phyloP scores from a whole-genome alignment of 2,113 vertebrate genomes.

The Ceuthmochares aereus region DNA sequence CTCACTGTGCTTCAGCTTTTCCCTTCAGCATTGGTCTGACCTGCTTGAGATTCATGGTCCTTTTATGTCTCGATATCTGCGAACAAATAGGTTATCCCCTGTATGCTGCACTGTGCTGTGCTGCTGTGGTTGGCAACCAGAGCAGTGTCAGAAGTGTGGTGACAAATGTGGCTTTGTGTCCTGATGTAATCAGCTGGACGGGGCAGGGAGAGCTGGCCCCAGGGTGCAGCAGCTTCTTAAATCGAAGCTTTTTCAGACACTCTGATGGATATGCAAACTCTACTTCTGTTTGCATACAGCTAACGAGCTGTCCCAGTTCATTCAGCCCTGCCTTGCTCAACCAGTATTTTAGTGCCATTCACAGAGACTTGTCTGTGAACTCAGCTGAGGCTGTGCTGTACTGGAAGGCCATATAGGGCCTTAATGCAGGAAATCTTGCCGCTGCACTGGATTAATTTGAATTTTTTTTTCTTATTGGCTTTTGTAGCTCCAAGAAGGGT shows the following conservation, averaged over 20 bases:
- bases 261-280: constrained; percentile 55
- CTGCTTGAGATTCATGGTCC: background rate
- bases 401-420: background rate
- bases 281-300: background rate
- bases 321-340: constrained; percentile 38
- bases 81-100: background rate
- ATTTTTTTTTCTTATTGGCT: background rate
- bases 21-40: background rate
- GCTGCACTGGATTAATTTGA: background rate
- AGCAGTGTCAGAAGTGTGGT: background rate
- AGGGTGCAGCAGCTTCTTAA: background rate
- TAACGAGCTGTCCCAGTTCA: constrained; percentile 46
- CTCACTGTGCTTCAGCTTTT: rapidly evolving
- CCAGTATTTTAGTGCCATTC: constrained; percentile 40
- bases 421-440: background rate
- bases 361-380: background rate
- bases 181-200: background rate
- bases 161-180: background rate
- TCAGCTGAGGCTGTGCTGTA: background rate
- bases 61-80: background rate
- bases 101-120: background rate
- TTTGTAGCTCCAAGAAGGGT: background rate
- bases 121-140: background rate
- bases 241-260: constrained; percentile 6
- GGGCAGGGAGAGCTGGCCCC: background rate